Evolutionary conservation across 2,113 vertebrate genomes (phyloP).

Genomic region (Dipodomys ordii): DNA sequence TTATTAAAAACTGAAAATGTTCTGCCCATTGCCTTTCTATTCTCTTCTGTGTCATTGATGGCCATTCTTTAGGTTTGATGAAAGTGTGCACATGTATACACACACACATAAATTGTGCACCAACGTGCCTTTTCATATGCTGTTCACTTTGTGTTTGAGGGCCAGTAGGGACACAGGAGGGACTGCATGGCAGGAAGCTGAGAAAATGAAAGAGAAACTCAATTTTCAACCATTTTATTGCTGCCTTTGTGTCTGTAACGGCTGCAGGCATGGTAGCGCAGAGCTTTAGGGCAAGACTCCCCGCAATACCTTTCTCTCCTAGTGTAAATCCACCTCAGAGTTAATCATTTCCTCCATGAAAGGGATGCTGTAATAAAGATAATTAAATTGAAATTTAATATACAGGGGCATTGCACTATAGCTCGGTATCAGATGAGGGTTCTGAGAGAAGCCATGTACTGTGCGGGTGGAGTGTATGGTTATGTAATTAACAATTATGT

Average conservation of each 20-base stretch:
- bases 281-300: constrained; percentile 57
- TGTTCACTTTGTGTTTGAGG: not conserved
- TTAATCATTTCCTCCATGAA: constrained; percentile 82
- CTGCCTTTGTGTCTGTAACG: not conserved
- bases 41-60: constrained; percentile 21
- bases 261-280: not conserved
- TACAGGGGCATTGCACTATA: constrained; percentile 62
- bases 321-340: constrained; percentile 75
- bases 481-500: constrained; percentile 79
- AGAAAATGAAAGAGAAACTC: constrained; percentile 38
- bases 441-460: constrained; percentile 76
- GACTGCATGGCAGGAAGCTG: not conserved
- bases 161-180: not conserved
- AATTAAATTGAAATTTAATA: constrained; percentile 85
- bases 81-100: accelerated
- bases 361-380: constrained; percentile 80
- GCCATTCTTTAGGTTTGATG: constrained; percentile 23
- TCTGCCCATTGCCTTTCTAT: not conserved
- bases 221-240: constrained; percentile 68
- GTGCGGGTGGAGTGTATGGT: constrained; percentile 60
- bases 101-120: not conserved
- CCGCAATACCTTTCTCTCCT: constrained; percentile 58
- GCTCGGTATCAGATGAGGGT: constrained; percentile 74
- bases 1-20: constrained; percentile 23
- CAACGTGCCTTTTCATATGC: not conserved